Conservation (phyloP, 2,888 invertebrate species). For the Drosophila emarginata region DNA sequence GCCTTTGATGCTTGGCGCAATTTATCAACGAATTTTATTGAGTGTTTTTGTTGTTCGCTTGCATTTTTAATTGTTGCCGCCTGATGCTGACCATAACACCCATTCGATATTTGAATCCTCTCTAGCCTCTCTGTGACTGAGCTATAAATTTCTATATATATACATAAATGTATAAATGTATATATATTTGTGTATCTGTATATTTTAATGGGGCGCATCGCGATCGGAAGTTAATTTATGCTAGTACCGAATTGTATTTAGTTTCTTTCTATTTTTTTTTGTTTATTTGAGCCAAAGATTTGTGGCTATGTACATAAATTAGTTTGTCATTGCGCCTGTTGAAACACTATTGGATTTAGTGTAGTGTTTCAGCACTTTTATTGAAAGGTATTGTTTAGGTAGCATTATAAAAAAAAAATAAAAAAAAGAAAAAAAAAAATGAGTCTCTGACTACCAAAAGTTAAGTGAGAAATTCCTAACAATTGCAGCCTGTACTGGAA, state of each 20-base stretch:
- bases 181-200: conserved; percentile 19
- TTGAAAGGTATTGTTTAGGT: conserved; percentile 15
- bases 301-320: conserved; percentile 75
- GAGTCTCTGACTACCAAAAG: background rate
- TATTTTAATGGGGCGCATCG: conserved; percentile 4
- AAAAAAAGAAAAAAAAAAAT: background rate
- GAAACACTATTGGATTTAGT: conserved; percentile 14
- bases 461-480: conserved; percentile 5
- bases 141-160: conserved; percentile 62
- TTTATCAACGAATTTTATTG: conserved; percentile 80
- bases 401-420: background rate
- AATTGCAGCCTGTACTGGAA: conserved; percentile 31
- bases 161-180: conserved; percentile 29
- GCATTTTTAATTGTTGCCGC: conserved; percentile 76
- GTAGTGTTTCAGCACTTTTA: conserved; percentile 12
- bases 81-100: conserved; percentile 78
- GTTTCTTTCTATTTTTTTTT: conserved; percentile 41
- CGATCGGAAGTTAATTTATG: conserved; percentile 74
- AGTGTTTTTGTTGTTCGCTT: conserved; percentile 67
- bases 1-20: conserved; percentile 75
- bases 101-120: conserved; percentile 22
- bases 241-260: conserved; percentile 49
- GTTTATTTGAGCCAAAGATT: conserved; percentile 74
- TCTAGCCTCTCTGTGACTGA: conserved; percentile 52
- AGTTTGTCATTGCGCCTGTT: conserved; percentile 71